Evolutionary conservation across 2,797 vertebrate genomes (phyloP).

Genomic region (Allobates femoralis): DNA sequence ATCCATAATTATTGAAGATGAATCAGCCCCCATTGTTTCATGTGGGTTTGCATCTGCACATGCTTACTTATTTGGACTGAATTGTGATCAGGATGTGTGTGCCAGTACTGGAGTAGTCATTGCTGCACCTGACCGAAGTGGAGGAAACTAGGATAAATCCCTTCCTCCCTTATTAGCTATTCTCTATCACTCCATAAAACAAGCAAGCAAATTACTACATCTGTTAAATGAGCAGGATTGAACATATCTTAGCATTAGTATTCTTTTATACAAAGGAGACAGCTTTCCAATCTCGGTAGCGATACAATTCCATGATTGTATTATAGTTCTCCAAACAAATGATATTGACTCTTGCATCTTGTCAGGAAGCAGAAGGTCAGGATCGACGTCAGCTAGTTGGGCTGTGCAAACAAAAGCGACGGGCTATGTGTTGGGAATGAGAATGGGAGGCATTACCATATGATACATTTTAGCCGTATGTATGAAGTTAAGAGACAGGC

Average conservation of each 20-base stretch:
- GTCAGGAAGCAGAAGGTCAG: constrained; percentile 64
- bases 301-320: constrained; percentile 64
- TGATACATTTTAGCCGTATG: constrained; percentile 44
- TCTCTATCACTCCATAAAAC: constrained; percentile 62
- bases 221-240: constrained; percentile 62
- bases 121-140: constrained; percentile 59
- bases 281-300: constrained; percentile 59
- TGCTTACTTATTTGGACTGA: constrained; percentile 43
- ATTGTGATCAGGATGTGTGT: constrained; percentile 44
- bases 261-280: constrained; percentile 63
- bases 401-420: constrained; percentile 61
- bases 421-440: constrained; percentile 58
- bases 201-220: constrained; percentile 64
- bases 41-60: constrained; percentile 44
- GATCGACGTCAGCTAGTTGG: constrained; percentile 63
- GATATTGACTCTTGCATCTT: constrained; percentile 64
- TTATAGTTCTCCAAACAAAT: constrained; percentile 65
- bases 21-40: constrained; percentile 35
- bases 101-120: constrained; percentile 46
- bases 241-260: constrained; percentile 60
- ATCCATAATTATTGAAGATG: constrained; percentile 55
- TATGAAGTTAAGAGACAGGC: constrained; percentile 33
- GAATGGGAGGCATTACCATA: constrained; percentile 59
- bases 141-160: constrained; percentile 33
- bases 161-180: constrained; percentile 62